Evolutionary conservation across 1,140 invertebrate genomes (phyloP).

Genomic region (Psilanteris sp.): DNA sequence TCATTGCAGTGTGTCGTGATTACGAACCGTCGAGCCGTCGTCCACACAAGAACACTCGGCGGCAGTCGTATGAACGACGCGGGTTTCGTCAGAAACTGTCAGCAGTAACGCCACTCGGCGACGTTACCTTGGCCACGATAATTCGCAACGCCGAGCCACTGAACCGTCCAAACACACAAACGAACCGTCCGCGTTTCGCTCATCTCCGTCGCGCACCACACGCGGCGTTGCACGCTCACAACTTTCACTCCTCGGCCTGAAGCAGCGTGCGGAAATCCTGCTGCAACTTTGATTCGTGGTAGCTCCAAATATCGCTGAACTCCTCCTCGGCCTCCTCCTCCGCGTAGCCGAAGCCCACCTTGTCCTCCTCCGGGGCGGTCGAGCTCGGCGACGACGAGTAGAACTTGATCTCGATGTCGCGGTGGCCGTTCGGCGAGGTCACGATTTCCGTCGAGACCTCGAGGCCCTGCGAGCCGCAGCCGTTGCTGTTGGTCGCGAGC

Average conservation of each 20-base stretch:
- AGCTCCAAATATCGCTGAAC: slow-evolving; percentile 77
- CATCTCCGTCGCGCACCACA: background rate
- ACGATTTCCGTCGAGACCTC: slow-evolving; percentile 89
- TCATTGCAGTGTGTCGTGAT: too few species aligned
- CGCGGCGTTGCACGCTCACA: background rate
- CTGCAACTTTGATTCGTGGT: slow-evolving; percentile 76
- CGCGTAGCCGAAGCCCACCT: slow-evolving; percentile 33
- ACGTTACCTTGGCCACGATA: too few species aligned
- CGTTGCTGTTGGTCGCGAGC: slow-evolving; percentile 16
- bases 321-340: slow-evolving; percentile 64
- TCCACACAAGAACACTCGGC: too few species aligned
- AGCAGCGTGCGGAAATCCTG: slow-evolving; percentile 76
- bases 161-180: too few species aligned
- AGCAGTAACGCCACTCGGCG: too few species aligned
- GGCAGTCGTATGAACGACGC: too few species aligned
- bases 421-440: slow-evolving; percentile 87
- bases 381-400: slow-evolving; percentile 82
- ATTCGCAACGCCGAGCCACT: too few species aligned
- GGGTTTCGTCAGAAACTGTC: too few species aligned
- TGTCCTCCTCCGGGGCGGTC: slow-evolving; percentile 57
- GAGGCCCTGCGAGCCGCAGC: slow-evolving; percentile 71
- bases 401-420: slow-evolving; percentile 89
- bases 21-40: too few species aligned
- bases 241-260: slow-evolving; percentile 75
- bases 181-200: too few species aligned